Conservation (phyloP, 2,888 invertebrate genomes). For the Drosophila suboccidentalis region DNA sequence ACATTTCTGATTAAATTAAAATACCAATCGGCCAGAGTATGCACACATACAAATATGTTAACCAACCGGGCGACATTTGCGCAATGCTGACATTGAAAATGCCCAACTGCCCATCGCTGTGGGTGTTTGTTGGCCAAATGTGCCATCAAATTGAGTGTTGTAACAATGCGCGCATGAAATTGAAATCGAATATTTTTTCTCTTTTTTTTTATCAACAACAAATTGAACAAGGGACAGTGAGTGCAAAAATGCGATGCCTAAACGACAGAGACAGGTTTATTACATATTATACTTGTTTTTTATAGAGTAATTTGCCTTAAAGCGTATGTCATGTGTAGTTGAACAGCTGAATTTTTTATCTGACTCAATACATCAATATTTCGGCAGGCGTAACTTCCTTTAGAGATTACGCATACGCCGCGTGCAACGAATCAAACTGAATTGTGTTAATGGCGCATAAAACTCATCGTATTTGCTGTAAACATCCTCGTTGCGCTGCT, state of each 20-base stretch:
- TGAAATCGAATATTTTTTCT: slow-evolving; percentile 29
- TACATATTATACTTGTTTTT: slow-evolving; percentile 6
- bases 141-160: slow-evolving; percentile 69
- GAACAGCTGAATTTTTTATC: slow-evolving; percentile 32
- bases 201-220: slow-evolving; percentile 10
- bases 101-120: slow-evolving; percentile 55
- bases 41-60: slow-evolving; percentile 18
- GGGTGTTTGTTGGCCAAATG: slow-evolving; percentile 72
- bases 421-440: slow-evolving; percentile 21
- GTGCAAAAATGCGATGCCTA: slow-evolving; percentile 36
- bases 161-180: slow-evolving; percentile 69
- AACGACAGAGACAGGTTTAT: slow-evolving; percentile 9
- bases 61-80: slow-evolving; percentile 62
- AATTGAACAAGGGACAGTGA: slow-evolving; percentile 27
- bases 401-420: slow-evolving; percentile 41
- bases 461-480: slow-evolving; percentile 58
- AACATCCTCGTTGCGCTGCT: slow-evolving; percentile 64
- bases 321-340: slow-evolving; percentile 1
- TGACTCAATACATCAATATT: slow-evolving; percentile 44
- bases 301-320: slow-evolving; percentile 9
- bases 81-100: slow-evolving; percentile 78
- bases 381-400: slow-evolving; percentile 29
- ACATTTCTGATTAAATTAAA: slow-evolving; percentile 13
- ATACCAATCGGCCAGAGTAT: slow-evolving; percentile 6
- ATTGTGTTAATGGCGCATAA: slow-evolving; percentile 49